Conservation (phyloP, 2,113 vertebrate species). For the Brachypteracias leptosomus region DNA sequence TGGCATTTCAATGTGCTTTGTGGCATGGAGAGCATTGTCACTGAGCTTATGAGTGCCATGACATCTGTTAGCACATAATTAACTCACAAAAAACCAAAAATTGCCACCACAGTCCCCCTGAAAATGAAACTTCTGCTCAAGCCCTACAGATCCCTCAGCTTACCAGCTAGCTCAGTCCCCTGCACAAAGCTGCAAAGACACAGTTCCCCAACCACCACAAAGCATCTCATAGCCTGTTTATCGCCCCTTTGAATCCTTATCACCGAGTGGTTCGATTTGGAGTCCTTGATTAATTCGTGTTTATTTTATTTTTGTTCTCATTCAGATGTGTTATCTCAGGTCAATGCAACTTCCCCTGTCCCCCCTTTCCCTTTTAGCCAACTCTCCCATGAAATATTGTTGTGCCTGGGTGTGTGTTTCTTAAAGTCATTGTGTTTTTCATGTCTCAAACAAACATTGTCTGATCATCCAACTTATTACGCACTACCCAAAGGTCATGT, state of each 20-base stretch:
- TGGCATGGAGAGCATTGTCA: neutral
- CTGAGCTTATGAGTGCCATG: neutral
- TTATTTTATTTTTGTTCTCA: slow-evolving; percentile 49
- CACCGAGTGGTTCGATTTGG: neutral
- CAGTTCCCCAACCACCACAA: neutral
- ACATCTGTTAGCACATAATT: neutral
- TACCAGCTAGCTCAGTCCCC: neutral
- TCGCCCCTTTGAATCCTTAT: slow-evolving; percentile 24
- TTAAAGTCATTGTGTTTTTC: slow-evolving; percentile 44
- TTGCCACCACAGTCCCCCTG: no score
- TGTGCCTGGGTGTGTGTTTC: slow-evolving; percentile 42
- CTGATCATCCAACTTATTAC: slow-evolving; percentile 37
- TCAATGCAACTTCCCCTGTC: slow-evolving; percentile 27
- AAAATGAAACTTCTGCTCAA: neutral
- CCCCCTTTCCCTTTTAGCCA: slow-evolving; percentile 17
- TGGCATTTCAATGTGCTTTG: rapidly evolving
- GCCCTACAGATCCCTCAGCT: neutral
- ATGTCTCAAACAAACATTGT: slow-evolving; percentile 52
- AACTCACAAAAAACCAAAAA: neutral
- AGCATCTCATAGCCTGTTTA: slow-evolving; percentile 9
- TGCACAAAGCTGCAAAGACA: neutral
- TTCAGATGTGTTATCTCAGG: slow-evolving; percentile 51
- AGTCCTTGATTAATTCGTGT: slow-evolving; percentile 53
- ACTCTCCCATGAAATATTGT: slow-evolving; percentile 53
- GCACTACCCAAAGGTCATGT: slow-evolving; percentile 46